Percentiles rank a stretch among this genome's conserved stretches.
phyloP scores from a whole-genome alignment of 2,113 vertebrate species.

The Cynoglossus semilaevis region DNA sequence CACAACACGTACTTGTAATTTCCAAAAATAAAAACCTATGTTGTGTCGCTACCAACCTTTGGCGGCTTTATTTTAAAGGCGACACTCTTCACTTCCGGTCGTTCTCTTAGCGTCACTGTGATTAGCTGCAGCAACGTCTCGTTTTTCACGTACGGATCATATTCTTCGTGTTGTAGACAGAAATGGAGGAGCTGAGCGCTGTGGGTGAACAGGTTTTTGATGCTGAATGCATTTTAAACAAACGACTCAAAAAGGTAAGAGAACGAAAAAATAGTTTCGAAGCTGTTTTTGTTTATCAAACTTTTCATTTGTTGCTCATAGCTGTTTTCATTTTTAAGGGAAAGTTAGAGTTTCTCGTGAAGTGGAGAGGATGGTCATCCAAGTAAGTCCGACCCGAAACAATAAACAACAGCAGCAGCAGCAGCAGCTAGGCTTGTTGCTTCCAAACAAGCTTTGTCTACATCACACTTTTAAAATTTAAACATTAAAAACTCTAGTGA shows the following conservation, averaged over 20 bases:
- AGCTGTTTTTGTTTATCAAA: not conserved
- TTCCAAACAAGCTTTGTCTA: not conserved
- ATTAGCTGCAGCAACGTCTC: slow-evolving; percentile 4
- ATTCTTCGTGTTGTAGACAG: slow-evolving; percentile 57
- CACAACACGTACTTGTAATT: too few species aligned
- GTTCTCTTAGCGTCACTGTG: not conserved
- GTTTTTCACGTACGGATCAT: slow-evolving; percentile 27
- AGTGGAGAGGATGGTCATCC: slow-evolving; percentile 98
- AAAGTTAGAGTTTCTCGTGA: slow-evolving; percentile 95
- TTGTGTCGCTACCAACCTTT: not conserved
- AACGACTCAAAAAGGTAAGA: slow-evolving; percentile 87
- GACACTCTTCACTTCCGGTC: fast-evolving
- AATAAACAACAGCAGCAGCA: slow-evolving; percentile 77
- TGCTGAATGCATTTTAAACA: slow-evolving; percentile 94
- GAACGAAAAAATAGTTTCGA: not conserved
- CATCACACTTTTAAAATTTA: not conserved
- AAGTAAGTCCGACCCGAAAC: slow-evolving; percentile 85
- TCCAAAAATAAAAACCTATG: not conserved
- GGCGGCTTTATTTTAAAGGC: slow-evolving; percentile 44
- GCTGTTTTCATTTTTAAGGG: slow-evolving; percentile 76
- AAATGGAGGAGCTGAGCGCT: slow-evolving; percentile 97
- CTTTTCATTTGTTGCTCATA: not conserved
- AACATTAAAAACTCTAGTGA: not conserved
- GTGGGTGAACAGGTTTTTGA: slow-evolving; percentile 94
- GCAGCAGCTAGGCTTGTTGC: slow-evolving; percentile 62